phyloP scores from a whole-genome alignment of 2,797 vertebrate genomes.

The Pampus argenteus region DNA sequence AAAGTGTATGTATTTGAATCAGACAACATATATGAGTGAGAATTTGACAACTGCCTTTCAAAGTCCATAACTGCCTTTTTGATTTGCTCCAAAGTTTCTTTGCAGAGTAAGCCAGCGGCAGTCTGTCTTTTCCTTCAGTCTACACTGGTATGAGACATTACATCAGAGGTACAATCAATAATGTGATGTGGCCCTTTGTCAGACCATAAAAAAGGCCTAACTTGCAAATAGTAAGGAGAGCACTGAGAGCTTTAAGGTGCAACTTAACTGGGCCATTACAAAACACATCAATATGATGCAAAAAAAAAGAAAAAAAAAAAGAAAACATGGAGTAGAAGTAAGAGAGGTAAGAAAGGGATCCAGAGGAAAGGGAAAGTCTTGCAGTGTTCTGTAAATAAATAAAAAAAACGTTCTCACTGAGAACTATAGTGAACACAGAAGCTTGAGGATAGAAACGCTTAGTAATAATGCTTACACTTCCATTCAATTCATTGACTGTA shows the following conservation, averaged over 20 bases:
- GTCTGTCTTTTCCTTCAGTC: conserved; percentile 15
- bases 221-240: conserved; percentile 30
- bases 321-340: conserved; percentile 26
- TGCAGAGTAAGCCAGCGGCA: conserved; percentile 20
- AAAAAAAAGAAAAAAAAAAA: conserved; percentile 59
- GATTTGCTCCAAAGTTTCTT: background rate
- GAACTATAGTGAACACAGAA: conserved; percentile 74
- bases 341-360: conserved; percentile 28
- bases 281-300: conserved; percentile 87
- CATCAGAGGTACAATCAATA: conserved; percentile 26
- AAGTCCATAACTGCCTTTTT: background rate
- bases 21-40: conserved; percentile 3
- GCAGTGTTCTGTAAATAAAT: conserved; percentile 56
- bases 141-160: background rate
- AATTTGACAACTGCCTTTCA: conserved; percentile 20
- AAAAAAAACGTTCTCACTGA: conserved; percentile 82
- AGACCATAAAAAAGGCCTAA: conserved; percentile 37
- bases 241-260: conserved; percentile 37
- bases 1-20: conserved; percentile 4
- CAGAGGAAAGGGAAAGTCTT: conserved; percentile 21
- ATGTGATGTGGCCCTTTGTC: conserved; percentile 24
- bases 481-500: conserved; percentile 11
- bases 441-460: conserved; percentile 39
- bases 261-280: conserved; percentile 45
- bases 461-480: conserved; percentile 24